Conservation (phyloP, 2,797 vertebrate species). For the Lepilemur septentrionalis region DNA sequence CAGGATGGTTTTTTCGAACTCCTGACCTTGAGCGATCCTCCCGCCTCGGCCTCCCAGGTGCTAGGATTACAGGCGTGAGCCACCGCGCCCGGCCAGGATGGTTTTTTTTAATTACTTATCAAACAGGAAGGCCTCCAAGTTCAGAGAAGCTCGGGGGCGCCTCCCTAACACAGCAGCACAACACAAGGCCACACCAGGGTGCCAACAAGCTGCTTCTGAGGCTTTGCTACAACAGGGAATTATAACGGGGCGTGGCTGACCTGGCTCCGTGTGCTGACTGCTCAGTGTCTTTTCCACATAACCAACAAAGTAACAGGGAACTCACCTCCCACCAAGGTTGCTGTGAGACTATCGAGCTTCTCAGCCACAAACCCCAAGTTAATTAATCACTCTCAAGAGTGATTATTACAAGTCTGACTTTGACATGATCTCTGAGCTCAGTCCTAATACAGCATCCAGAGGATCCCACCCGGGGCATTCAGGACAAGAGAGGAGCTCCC, state of each 20-base stretch:
- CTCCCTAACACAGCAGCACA: neutral
- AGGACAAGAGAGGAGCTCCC: no score
- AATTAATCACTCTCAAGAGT: neutral
- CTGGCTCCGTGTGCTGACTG: neutral
- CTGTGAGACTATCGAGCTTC: neutral
- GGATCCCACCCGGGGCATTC: no score
- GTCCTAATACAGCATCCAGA: neutral
- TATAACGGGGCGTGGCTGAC: neutral
- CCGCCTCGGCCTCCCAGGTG: no score
- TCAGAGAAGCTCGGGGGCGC: neutral
- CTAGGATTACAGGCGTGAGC: no score
- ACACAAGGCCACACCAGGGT: neutral
- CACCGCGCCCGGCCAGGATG: no score
- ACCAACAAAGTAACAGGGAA: neutral
- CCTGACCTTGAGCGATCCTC: no score
- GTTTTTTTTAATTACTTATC: neutral
- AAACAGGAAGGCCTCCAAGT: neutral
- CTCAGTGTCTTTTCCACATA: neutral
- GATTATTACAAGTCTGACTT: neutral
- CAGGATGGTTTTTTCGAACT: no score
- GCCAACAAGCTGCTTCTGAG: neutral
- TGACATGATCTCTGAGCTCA: neutral
- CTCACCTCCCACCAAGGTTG: neutral
- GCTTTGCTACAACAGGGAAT: neutral
- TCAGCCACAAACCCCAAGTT: neutral